Evolutionary conservation across 2,113 vertebrate species (phyloP).

Genomic region (Poeciliopsis occidentalis): DNA sequence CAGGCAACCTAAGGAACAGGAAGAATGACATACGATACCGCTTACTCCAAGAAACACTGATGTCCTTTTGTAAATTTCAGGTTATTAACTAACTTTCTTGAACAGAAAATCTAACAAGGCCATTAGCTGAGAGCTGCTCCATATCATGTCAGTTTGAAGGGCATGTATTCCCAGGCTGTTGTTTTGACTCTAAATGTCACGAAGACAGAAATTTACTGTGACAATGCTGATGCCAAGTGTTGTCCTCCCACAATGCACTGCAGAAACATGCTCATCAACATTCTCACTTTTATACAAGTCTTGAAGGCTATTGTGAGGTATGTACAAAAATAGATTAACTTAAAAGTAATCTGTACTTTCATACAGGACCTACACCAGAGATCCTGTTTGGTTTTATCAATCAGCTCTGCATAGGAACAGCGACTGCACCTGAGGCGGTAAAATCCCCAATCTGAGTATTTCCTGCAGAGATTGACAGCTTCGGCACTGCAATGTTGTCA

Average conservation of each 20-base stretch:
- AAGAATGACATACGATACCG: conserved; percentile 6
- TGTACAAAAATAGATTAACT: background rate
- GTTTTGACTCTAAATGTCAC: conserved; percentile 71
- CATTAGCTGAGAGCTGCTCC: conserved; percentile 7
- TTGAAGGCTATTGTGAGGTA: background rate
- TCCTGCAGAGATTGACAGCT: conserved; percentile 34
- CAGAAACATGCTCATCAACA: conserved; percentile 61
- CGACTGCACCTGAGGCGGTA: conserved; percentile 19
- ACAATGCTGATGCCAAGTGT: conserved; percentile 66
- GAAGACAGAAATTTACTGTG: conserved; percentile 70
- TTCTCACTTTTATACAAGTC: conserved; percentile 15
- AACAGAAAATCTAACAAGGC: conserved; percentile 29
- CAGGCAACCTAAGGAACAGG: conserved; percentile 40
- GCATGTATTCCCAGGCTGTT: conserved; percentile 52
- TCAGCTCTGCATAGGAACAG: conserved; percentile 24
- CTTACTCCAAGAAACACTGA: conserved; percentile 3
- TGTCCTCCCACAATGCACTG: conserved; percentile 55
- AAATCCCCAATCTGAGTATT: conserved; percentile 9
- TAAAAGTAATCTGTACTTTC: background rate
- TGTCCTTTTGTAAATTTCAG: background rate
- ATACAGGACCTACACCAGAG: conserved; percentile 1
- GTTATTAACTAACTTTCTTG: conserved; percentile 16
- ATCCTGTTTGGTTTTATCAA: conserved; percentile 12
- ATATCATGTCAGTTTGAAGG: conserved; percentile 40
- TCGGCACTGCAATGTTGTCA: conserved; percentile 33